Conservation (phyloP, 2,888 invertebrate genomes). For the Meta bourneti region DNA sequence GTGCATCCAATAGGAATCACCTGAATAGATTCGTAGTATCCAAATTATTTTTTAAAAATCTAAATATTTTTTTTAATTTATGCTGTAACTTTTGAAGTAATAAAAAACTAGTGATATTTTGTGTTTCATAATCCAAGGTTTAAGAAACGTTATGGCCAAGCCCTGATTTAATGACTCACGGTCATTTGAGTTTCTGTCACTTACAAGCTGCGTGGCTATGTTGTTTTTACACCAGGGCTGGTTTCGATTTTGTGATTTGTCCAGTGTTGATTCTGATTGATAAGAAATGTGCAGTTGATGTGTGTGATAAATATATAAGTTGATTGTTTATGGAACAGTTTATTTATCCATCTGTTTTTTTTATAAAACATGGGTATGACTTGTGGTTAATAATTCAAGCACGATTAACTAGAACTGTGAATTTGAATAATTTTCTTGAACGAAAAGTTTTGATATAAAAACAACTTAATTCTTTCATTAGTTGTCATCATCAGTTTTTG, state of each 20-base stretch:
- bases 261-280: neutral
- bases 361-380: conserved; percentile 16
- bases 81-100: too few species aligned
- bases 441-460: neutral
- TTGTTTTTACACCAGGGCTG: conserved; percentile 30
- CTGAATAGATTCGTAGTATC: too few species aligned
- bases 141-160: neutral
- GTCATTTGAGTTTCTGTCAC: conserved; percentile 19
- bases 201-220: conserved; percentile 49
- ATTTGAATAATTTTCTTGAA: neutral
- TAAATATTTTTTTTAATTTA: too few species aligned
- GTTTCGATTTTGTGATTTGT: conserved; percentile 62
- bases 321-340: neutral
- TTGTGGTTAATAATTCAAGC: too few species aligned
- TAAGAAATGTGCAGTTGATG: neutral
- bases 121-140: too few species aligned
- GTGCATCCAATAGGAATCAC: too few species aligned
- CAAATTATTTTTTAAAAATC: too few species aligned
- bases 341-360: neutral
- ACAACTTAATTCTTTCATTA: neutral
- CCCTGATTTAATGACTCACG: conserved; percentile 26
- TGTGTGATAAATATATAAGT: neutral
- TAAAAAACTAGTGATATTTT: too few species aligned
- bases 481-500: too few species aligned
- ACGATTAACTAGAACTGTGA: too few species aligned